These are phyloP conservation scores for Hirtodrosophila alboralis DNA, from an alignment of 2,888 invertebrate species.

Conservation along the genomic window DNA sequence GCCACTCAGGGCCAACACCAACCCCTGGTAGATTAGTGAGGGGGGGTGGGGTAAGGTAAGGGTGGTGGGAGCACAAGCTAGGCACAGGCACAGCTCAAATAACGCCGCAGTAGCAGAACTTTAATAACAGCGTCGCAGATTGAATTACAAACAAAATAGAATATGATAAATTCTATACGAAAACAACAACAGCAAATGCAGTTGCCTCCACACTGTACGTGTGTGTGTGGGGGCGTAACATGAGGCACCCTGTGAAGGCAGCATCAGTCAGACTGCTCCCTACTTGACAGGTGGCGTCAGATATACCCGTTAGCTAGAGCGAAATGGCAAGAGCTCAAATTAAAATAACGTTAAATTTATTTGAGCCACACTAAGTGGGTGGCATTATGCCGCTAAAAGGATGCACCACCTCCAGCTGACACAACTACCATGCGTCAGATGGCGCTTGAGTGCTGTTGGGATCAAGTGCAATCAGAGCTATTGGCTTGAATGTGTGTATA, in stretches of 20 bases:
- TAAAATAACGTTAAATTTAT: slow-evolving; percentile 78
- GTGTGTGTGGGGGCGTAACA: slow-evolving; percentile 48
- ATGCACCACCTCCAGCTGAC: slow-evolving; percentile 2
- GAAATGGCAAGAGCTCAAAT: slow-evolving; percentile 58
- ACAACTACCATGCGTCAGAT: slow-evolving; percentile 20
- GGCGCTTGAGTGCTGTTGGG: slow-evolving; percentile 25
- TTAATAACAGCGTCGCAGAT: slow-evolving; percentile 74
- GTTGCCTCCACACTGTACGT: slow-evolving; percentile 9
- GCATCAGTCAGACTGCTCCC: slow-evolving; percentile 40
- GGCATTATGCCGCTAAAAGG: slow-evolving; percentile 45
- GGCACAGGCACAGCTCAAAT: slow-evolving; percentile 62
- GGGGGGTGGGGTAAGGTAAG: slow-evolving; percentile 1
- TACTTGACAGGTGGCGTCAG: slow-evolving; percentile 43
- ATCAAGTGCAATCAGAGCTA: slow-evolving; percentile 44
- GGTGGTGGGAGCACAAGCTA: slow-evolving; percentile 4
- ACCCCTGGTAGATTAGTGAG: slow-evolving; percentile 5
- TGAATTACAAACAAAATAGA: slow-evolving; percentile 79
- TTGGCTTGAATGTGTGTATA: slow-evolving; percentile 19
- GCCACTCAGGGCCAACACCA: slow-evolving; percentile 37
- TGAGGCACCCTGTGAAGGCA: slow-evolving; percentile 60
- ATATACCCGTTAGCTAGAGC: slow-evolving; percentile 27
- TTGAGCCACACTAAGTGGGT: slow-evolving; percentile 61
- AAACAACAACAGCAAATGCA: slow-evolving; percentile 66
- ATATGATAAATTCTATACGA: slow-evolving; percentile 77
- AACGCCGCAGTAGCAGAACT: slow-evolving; percentile 76